Evolutionary conservation across 2,888 invertebrate species (phyloP).

Genomic region (Spatulosminthurus flaviceps): DNA sequence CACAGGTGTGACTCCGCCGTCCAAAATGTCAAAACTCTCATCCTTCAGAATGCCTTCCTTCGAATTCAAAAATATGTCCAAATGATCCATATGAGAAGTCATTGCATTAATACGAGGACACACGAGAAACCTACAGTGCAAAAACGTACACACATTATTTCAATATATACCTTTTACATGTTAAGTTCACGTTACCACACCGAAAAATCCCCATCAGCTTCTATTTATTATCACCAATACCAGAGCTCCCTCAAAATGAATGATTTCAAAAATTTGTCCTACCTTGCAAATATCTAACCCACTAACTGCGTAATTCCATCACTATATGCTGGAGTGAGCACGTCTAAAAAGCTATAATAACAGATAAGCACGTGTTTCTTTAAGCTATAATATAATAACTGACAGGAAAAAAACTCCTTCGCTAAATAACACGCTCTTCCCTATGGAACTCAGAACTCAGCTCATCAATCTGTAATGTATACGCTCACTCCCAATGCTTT

Average conservation of each 20-base stretch:
- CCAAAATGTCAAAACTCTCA: conserved; percentile 53
- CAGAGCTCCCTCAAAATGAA: conserved; percentile 11
- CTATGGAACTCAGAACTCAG: no score
- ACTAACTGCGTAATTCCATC: conserved; percentile 7
- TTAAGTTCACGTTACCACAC: not conserved
- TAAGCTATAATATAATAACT: not conserved
- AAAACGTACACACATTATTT: not conserved
- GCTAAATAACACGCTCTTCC: no score
- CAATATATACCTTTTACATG: not conserved
- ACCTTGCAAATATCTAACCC: not conserved
- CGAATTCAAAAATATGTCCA: conserved; percentile 54
- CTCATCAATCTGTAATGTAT: no score
- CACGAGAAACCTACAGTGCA: conserved; percentile 10
- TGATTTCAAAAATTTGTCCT: not conserved
- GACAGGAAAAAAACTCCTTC: not conserved
- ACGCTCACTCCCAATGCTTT: no score
- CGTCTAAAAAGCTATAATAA: not conserved
- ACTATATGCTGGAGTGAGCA: not conserved
- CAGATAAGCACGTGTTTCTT: conserved; percentile 3
- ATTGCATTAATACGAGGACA: conserved; percentile 31
- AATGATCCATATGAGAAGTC: conserved; percentile 54
- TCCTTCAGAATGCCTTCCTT: conserved; percentile 50
- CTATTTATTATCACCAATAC: not conserved
- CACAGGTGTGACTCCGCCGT: conserved; percentile 39
- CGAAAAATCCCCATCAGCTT: not conserved